phyloP scores from a whole-genome alignment of 2,888 invertebrate species.

The Rosalia funebris region DNA sequence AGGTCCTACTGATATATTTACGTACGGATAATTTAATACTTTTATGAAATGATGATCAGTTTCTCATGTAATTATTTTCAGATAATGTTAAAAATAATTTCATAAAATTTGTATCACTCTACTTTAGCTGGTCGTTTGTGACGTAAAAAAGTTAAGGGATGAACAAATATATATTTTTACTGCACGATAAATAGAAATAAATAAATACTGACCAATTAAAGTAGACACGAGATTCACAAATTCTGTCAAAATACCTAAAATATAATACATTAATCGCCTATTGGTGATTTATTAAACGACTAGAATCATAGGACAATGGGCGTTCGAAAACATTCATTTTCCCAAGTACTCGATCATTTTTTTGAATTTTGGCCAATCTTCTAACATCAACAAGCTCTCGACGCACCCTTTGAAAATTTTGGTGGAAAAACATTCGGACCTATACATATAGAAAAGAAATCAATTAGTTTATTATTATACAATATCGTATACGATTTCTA shows the following conservation, averaged over 20 bases:
- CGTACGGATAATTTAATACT: conserved; percentile 40
- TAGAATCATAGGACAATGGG: conserved; percentile 58
- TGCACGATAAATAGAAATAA: conserved; percentile 38
- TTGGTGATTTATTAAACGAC: conserved; percentile 54
- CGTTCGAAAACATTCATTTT: conserved; percentile 58
- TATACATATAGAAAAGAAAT: conserved; percentile 63
- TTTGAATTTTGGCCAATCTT: conserved; percentile 80
- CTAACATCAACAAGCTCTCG: conserved; percentile 80
- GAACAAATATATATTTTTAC: conserved; percentile 20
- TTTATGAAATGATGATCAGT: conserved; percentile 31
- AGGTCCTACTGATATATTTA: conserved; percentile 40
- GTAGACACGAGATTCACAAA: conserved; percentile 47
- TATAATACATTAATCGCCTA: conserved; percentile 54
- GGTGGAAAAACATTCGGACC: conserved; percentile 82
- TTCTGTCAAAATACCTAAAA: conserved; percentile 54
- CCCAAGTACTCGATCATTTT: conserved; percentile 85
- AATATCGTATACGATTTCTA: too few species aligned
- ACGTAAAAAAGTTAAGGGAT: conserved; percentile 25
- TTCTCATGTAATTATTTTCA: conserved; percentile 30
- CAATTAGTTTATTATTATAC: conserved; percentile 4
- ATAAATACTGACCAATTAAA: conserved; percentile 45
- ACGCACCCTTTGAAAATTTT: conserved; percentile 84
- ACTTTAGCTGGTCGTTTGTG: conserved; percentile 41
- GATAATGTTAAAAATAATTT: conserved; percentile 25
- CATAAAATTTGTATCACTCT: conserved; percentile 27